These are phyloP conservation scores for Cydia strobilella DNA, from an alignment of 1,140 invertebrate species.

Conservation along the genomic window DNA sequence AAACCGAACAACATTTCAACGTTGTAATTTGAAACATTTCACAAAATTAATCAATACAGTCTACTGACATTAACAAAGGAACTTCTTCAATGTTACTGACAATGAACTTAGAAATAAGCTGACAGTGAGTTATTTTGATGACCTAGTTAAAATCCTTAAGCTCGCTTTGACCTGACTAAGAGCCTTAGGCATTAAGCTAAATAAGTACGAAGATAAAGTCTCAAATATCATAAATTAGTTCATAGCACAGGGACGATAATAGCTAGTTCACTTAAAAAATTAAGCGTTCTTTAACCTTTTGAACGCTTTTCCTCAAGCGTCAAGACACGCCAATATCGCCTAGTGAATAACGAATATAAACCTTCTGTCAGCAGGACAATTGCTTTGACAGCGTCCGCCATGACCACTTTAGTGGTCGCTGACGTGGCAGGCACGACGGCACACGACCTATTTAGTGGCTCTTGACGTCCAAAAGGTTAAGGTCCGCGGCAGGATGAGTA, in stretches of 20 bases:
- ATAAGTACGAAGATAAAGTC: conserved; percentile 17
- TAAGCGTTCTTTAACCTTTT: too few relatives aligned
- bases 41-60: conserved; percentile 3
- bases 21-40: not conserved
- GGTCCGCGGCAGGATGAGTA: too few relatives aligned
- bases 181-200: conserved; percentile 25
- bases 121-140: conserved; percentile 3
- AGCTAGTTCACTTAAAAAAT: conserved; percentile 12
- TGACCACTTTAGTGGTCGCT: too few relatives aligned
- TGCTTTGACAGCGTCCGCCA: too few relatives aligned
- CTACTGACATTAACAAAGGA: conserved; percentile 10
- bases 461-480: too few relatives aligned
- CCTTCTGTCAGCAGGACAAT: too few relatives aligned
- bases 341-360: too few relatives aligned
- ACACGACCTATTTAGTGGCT: too few relatives aligned
- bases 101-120: conserved; percentile 5
- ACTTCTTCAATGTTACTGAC: not conserved
- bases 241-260: not conserved
- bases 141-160: not conserved
- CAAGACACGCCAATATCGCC: too few relatives aligned
- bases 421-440: too few relatives aligned
- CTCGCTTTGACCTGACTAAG: conserved; percentile 8
- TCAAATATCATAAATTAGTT: conserved; percentile 27
- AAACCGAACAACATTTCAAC: not conserved
- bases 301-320: too few relatives aligned